Conservation (phyloP, 2,888 invertebrate species). For the Holacanthella duospinosa region DNA sequence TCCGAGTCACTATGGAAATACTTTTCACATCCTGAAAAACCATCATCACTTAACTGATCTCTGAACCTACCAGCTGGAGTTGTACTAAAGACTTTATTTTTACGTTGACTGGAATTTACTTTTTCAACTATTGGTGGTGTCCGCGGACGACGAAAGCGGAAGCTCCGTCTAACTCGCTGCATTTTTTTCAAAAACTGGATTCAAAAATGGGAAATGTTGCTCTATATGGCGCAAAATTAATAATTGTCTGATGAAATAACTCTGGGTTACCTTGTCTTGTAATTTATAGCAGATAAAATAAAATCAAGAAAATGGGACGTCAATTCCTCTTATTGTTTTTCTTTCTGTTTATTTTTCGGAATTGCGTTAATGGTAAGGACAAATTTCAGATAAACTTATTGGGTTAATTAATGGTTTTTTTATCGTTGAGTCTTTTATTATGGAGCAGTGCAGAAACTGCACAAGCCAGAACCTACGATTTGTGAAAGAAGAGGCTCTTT, state of each 20-base stretch:
- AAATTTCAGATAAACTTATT: background rate
- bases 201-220: too few relatives aligned
- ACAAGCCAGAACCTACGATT: background rate
- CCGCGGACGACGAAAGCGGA: too few relatives aligned
- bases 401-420: background rate
- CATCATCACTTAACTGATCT: background rate
- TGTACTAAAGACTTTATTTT: background rate
- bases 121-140: too few relatives aligned
- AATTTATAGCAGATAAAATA: background rate
- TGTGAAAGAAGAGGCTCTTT: background rate
- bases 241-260: too few relatives aligned
- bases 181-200: too few relatives aligned
- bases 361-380: too few relatives aligned
- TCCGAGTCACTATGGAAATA: background rate
- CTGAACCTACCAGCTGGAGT: background rate
- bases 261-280: too few relatives aligned
- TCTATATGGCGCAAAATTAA: too few relatives aligned
- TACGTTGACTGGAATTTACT: background rate
- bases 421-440: background rate
- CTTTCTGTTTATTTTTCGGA: background rate
- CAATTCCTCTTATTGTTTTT: too few relatives aligned
- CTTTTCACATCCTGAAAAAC: background rate
- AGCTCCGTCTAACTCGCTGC: too few relatives aligned
- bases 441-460: background rate
- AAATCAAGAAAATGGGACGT: too few relatives aligned